These are phyloP conservation scores for Syngnathoides biaculeatus DNA, from an alignment of 2,113 vertebrate genomes.

Conservation along the genomic window DNA sequence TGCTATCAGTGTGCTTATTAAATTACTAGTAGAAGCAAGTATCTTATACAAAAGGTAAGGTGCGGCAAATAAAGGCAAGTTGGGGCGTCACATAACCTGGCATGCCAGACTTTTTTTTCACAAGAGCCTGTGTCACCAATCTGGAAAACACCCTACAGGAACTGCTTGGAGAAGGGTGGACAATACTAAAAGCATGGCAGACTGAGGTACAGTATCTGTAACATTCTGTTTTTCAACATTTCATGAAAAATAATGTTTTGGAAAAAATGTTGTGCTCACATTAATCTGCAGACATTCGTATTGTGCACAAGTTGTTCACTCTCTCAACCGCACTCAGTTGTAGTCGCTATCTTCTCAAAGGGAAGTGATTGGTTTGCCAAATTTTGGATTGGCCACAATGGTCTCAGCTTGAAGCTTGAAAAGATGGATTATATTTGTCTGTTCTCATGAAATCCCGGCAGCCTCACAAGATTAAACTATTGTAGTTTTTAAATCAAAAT, in stretches of 20 bases:
- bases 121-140: neutral
- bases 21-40: slow-evolving; percentile 7
- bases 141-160: neutral
- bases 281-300: neutral
- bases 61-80: neutral
- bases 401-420: neutral
- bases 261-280: neutral
- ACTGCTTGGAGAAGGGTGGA: neutral
- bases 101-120: neutral
- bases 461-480: neutral
- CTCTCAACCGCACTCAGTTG: neutral
- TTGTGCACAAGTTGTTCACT: neutral
- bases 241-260: neutral
- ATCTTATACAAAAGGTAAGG: neutral
- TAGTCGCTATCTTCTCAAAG: neutral
- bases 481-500: neutral
- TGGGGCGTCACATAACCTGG: neutral
- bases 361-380: neutral
- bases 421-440: neutral
- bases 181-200: neutral
- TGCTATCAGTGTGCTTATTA: neutral
- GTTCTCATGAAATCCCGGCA: neutral
- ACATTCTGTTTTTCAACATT: neutral
- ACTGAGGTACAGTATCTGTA: neutral
- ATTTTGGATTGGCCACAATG: neutral